These are phyloP conservation scores for Latrodectus hesperus DNA, from an alignment of 2,888 invertebrate genomes.

Conservation along the genomic window DNA sequence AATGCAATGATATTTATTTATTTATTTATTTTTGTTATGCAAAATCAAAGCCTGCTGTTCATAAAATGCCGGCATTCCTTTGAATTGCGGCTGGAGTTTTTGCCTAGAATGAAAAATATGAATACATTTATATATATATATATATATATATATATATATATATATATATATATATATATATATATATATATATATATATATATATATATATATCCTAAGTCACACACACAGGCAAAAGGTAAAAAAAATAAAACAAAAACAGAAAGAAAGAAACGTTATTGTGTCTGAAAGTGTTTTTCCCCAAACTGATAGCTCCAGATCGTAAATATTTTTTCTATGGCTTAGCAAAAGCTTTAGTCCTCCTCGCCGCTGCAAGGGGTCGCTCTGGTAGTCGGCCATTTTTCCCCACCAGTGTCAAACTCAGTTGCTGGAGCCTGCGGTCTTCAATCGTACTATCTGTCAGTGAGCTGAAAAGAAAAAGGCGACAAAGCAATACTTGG, in stretches of 20 bases:
- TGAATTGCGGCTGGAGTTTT: not conserved
- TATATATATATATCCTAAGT: too few relatives aligned
- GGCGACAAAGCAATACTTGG: slow-evolving; percentile 31
- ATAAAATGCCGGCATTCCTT: not conserved
- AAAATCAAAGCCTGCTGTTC: slow-evolving; percentile 2
- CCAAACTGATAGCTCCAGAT: slow-evolving; percentile 11
- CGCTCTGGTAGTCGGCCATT: slow-evolving; percentile 24
- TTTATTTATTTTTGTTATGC: not conserved
- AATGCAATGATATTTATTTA: not conserved
- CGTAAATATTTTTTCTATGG: slow-evolving; percentile 39
- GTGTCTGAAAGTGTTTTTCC: slow-evolving; percentile 35
- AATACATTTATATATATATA: too few relatives aligned
- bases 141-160: too few relatives aligned
- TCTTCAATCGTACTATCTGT: slow-evolving; percentile 41
- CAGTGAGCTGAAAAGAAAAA: slow-evolving; percentile 19
- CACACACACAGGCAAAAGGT: too few relatives aligned
- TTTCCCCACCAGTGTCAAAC: slow-evolving; percentile 43
- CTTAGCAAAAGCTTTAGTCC: slow-evolving; percentile 20
- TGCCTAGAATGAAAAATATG: not conserved
- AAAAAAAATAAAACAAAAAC: not conserved
- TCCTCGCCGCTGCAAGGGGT: slow-evolving; percentile 23
- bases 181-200: too few relatives aligned
- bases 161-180: too few relatives aligned
- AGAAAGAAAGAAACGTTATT: slow-evolving; percentile 12
- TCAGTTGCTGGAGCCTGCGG: slow-evolving; percentile 30